A percentile compares a stretch with the other conserved stretches of the same genome.
Evolutionary conservation across 2,113 vertebrate genomes (phyloP).

Genomic region (Columbina picui): DNA sequence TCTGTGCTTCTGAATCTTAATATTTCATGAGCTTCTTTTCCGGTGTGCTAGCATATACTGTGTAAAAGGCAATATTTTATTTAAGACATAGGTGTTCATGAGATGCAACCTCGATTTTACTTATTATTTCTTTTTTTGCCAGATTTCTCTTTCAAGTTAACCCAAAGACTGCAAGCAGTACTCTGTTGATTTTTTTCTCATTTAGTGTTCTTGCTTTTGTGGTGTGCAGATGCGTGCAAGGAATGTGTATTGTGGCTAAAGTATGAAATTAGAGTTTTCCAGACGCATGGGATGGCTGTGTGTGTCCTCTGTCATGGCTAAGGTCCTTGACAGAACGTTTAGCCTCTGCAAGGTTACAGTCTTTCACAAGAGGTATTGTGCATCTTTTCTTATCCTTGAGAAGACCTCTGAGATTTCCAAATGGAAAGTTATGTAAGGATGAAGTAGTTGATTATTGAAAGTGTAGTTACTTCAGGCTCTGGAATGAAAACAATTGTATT

Average conservation of each 20-base stretch:
- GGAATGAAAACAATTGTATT: neutral
- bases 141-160: neutral
- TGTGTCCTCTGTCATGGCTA: neutral
- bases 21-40: neutral
- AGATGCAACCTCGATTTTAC: neutral
- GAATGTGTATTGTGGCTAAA: neutral
- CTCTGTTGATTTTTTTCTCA: neutral
- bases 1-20: neutral
- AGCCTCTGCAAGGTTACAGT: neutral
- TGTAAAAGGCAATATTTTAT: neutral
- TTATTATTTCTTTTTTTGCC: neutral
- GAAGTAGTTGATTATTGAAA: neutral
- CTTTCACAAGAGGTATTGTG: neutral
- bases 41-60: neutral
- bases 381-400: neutral
- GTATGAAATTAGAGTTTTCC: neutral
- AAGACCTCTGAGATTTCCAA: neutral
- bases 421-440: neutral
- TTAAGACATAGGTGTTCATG: neutral
- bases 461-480: neutral
- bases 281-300: neutral
- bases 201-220: neutral
- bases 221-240: neutral
- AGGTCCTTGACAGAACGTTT: neutral
- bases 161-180: neutral